A percentile compares a stretch with the other conserved stretches of the same genome.
These are phyloP conservation scores for Somateria mollissima DNA, from an alignment of 2,797 vertebrate genomes.

Conservation along the genomic window DNA sequence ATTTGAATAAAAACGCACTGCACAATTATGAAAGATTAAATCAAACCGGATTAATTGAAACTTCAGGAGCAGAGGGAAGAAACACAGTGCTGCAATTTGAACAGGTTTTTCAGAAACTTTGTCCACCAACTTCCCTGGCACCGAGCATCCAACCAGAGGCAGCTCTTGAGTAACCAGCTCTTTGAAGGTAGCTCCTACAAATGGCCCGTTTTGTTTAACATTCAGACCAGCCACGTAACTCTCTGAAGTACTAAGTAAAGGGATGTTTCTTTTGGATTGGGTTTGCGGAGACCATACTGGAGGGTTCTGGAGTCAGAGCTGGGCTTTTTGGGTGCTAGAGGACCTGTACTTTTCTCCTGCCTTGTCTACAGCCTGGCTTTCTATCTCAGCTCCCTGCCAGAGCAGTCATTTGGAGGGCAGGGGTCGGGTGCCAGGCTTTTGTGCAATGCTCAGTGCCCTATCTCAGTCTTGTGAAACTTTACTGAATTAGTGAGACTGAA, in stretches of 20 bases:
- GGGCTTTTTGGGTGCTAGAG: not conserved
- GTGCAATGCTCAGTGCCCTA: not conserved
- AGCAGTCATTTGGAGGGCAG: not conserved
- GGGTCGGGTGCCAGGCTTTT: not conserved
- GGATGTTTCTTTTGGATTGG: too few relatives aligned
- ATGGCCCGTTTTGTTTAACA: not conserved
- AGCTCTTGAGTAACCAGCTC: not conserved
- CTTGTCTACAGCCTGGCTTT: not conserved
- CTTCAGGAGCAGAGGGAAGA: not conserved
- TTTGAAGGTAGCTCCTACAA: not conserved
- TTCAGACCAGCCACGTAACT: not conserved
- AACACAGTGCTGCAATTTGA: not conserved
- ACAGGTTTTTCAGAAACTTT: not conserved
- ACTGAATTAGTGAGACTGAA: not conserved
- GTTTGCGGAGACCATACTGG: not conserved
- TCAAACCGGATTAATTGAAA: not conserved
- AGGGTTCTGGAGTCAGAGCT: not conserved
- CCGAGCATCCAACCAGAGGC: not conserved
- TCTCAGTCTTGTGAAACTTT: not conserved
- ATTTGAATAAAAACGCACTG: slow-evolving; percentile 2
- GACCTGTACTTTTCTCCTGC: not conserved
- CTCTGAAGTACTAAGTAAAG: not conserved
- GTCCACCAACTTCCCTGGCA: not conserved
- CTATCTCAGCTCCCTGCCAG: not conserved
- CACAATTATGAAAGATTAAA: slow-evolving; percentile 30